Base-by-base conservation (phyloP, 2,888 invertebrate genomes). In the Lithophane ornitopus region DNA sequence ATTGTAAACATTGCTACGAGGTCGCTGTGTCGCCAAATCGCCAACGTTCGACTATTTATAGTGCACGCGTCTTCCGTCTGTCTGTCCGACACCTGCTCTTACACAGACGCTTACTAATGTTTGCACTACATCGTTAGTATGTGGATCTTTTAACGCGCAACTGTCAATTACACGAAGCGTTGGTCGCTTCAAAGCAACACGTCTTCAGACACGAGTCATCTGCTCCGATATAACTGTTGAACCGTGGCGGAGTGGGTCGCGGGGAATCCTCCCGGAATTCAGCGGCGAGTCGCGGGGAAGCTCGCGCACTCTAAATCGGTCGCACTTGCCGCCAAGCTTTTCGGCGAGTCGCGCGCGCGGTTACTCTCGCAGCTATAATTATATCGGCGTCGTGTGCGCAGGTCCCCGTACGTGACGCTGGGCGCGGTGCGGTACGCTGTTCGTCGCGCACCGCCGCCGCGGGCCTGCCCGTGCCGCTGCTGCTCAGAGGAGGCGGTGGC, bases 391-490 rank as follows among this genome's bases (percentile, higher is more conserved):
- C 90, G 92, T 89, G 89, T 91, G 90, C 93, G 94, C 95, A 96
- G 96, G 95, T 95, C 96, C 82, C 95, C 95, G 93, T 97, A 97
- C 95, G 97, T 97, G 94, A 97, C 97, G 92, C 97, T 98, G 94
- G 98, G 98, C 90, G 97, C 97, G 90, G 97, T 98, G 93, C 97
- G 98, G 92, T 98, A 98, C 96, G 97, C 97, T 87, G 97, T 98
- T 88, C 97, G 98, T 90, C 97, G 97, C 91, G 97, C 97, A 89
- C 97, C 97, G 90, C 97, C 97, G 91, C 97, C 97, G 95, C 93
- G 97, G 94, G 95, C 96, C 93, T 96, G 96, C 93, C 95, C 95
- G 88, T 96, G 97, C 95, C 96, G 96, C 94, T 96, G 96, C 95
- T 96, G 95, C 96, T 96, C 96, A 94, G 96, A 96, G 94, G 96